Conservation (phyloP, 1,140 invertebrate species). For the Calephelis nemesis region DNA sequence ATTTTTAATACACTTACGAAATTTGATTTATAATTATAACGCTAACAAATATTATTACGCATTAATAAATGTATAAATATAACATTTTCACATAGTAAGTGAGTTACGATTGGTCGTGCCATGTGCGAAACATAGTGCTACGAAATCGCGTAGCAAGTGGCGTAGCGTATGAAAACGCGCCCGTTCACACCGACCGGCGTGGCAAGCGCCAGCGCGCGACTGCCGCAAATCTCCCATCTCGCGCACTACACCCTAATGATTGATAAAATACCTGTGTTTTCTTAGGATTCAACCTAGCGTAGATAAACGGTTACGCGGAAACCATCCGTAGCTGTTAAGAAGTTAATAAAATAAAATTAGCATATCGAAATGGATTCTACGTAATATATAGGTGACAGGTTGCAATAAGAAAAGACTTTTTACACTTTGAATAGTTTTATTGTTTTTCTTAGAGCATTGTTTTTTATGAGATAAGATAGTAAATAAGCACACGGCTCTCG, state of each 20-base stretch:
- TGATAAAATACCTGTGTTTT: slow-evolving; percentile 75
- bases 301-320: neutral
- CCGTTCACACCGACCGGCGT: slow-evolving; percentile 38
- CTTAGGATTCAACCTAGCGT: slow-evolving; percentile 36
- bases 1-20: too few relatives aligned
- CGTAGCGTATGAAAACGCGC: slow-evolving; percentile 31
- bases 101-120: slow-evolving; percentile 24
- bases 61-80: neutral
- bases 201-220: slow-evolving; percentile 53
- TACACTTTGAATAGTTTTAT: too few relatives aligned
- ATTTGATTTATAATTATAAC: too few relatives aligned
- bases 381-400: too few relatives aligned
- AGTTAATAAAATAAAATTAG: slow-evolving; percentile 8
- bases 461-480: too few relatives aligned
- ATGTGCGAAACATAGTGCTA: slow-evolving; percentile 43
- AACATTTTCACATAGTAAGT: slow-evolving; percentile 20
- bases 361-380: too few relatives aligned
- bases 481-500: too few relatives aligned
- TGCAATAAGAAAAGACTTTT: too few relatives aligned
- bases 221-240: slow-evolving; percentile 62
- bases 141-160: slow-evolving; percentile 24
- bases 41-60: too few relatives aligned
- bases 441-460: too few relatives aligned
- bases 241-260: slow-evolving; percentile 67
- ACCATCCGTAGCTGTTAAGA: neutral